Evolutionary conservation across 2,113 vertebrate genomes (phyloP).

Genomic region (Sander lucioperca): DNA sequence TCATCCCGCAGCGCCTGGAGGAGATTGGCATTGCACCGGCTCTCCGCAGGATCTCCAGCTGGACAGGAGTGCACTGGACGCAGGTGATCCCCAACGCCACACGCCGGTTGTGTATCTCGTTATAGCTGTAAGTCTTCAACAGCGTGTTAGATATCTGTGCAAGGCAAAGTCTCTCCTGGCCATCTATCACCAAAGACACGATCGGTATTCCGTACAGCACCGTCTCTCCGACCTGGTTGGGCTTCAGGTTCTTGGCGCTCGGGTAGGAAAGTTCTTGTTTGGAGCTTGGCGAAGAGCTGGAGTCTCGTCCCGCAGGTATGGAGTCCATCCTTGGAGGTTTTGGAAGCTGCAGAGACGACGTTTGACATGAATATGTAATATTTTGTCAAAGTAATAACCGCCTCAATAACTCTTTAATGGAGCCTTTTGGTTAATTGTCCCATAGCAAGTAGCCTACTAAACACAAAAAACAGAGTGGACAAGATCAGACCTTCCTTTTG

Average conservation of each 20-base stretch:
- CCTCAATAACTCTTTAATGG: not conserved
- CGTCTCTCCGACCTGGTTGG: slow-evolving; percentile 97
- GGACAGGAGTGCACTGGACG: slow-evolving; percentile 94
- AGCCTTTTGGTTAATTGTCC: not conserved
- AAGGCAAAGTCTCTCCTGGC: slow-evolving; percentile 92
- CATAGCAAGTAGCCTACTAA: not conserved
- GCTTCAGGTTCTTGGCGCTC: slow-evolving; percentile 89
- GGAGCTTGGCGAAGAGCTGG: slow-evolving; percentile 91
- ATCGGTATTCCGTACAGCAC: slow-evolving; percentile 96
- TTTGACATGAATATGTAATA: slow-evolving; percentile 23
- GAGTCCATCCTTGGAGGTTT: slow-evolving; percentile 92
- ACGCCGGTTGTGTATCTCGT: slow-evolving; percentile 94
- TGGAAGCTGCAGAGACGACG: slow-evolving; percentile 64
- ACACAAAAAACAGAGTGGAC: not conserved
- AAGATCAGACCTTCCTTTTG: not conserved
- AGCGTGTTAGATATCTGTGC: slow-evolving; percentile 94
- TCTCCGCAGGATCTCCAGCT: slow-evolving; percentile 92
- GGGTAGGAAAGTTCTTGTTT: slow-evolving; percentile 93
- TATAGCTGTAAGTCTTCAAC: slow-evolving; percentile 93
- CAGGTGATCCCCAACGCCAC: slow-evolving; percentile 96
- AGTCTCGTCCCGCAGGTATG: slow-evolving; percentile 91
- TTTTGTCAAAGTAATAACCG: not conserved
- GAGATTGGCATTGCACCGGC: slow-evolving; percentile 95
- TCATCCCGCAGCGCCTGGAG: slow-evolving; percentile 93
- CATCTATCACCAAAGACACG: slow-evolving; percentile 95